Percentiles rank a stretch among this genome's conserved stretches.
Conservation (phyloP, 1,140 invertebrate genomes). For the Drosophila sproati region DNA sequence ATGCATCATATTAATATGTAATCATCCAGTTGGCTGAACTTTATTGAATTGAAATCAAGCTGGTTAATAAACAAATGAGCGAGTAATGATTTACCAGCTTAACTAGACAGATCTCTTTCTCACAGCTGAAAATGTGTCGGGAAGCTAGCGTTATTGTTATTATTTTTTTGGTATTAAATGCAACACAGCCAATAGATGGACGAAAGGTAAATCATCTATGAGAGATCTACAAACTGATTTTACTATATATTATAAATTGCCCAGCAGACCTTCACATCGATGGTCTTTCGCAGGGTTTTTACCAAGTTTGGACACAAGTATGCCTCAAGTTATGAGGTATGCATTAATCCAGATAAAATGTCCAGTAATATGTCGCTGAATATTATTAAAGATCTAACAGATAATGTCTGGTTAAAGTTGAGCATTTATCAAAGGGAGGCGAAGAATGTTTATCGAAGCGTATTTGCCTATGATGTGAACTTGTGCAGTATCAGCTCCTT, state of each 20-base stretch:
- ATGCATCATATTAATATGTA: background rate
- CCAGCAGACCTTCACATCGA: constrained; percentile 31
- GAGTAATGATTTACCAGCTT: background rate
- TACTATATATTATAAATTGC: too few relatives aligned
- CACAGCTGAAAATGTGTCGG: background rate
- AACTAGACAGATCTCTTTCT: background rate
- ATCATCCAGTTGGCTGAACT: background rate
- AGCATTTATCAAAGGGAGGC: constrained; percentile 32
- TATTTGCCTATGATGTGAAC: constrained; percentile 60
- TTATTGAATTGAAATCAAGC: too few relatives aligned
- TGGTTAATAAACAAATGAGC: background rate
- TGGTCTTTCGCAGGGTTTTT: constrained; percentile 44
- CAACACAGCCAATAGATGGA: background rate
- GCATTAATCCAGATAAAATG: constrained; percentile 40
- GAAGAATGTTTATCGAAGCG: constrained; percentile 29
- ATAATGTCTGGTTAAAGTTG: constrained; percentile 48
- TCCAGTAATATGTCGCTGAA: constrained; percentile 48
- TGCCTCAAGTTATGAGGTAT: constrained; percentile 34
- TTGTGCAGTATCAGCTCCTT: constrained; percentile 44
- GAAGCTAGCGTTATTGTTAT: background rate
- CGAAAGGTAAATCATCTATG: constrained; percentile 32
- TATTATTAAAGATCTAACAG: constrained; percentile 24
- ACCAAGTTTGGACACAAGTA: constrained; percentile 40
- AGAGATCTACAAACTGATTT: too few relatives aligned
- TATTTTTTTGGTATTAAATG: background rate